Percentiles rank a stretch among this genome's conserved stretches.
Conservation (phyloP, 2,888 invertebrate genomes). For the Yponomeuta plumbellus region DNA sequence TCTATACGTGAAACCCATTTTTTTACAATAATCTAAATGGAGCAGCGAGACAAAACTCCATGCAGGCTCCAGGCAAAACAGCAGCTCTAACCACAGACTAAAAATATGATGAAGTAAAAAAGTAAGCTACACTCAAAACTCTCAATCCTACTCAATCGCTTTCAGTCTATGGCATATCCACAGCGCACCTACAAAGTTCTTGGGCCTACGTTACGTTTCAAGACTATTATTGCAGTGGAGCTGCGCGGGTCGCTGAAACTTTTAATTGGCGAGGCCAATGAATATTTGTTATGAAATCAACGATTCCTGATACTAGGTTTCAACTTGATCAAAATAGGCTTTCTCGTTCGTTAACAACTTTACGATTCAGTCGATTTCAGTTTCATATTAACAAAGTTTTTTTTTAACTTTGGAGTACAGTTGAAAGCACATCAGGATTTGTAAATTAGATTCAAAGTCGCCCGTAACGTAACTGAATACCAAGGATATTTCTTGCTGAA, state of each 20-base stretch:
- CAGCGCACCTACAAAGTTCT: slow-evolving; percentile 1
- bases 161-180: background rate
- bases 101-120: too few species aligned
- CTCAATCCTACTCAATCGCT: background rate
- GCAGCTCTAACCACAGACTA: too few species aligned
- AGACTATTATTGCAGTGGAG: slow-evolving; percentile 50
- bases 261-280: slow-evolving; percentile 64
- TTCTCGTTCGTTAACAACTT: slow-evolving; percentile 4
- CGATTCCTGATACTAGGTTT: slow-evolving; percentile 45
- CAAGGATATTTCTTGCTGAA: too few species aligned
- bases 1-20: too few species aligned
- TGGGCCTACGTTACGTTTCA: slow-evolving; percentile 11
- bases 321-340: slow-evolving; percentile 19
- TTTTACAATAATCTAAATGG: too few species aligned
- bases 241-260: slow-evolving; percentile 50
- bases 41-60: too few species aligned
- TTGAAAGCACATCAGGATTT: background rate
- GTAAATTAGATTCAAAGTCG: background rate
- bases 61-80: too few species aligned
- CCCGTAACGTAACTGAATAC: too few species aligned
- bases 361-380: background rate
- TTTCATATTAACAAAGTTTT: background rate
- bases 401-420: too few species aligned
- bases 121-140: too few species aligned
- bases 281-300: slow-evolving; percentile 50